Evolutionary conservation across 2,888 invertebrate species (phyloP).

Genomic region (Dilophus febrilis): DNA sequence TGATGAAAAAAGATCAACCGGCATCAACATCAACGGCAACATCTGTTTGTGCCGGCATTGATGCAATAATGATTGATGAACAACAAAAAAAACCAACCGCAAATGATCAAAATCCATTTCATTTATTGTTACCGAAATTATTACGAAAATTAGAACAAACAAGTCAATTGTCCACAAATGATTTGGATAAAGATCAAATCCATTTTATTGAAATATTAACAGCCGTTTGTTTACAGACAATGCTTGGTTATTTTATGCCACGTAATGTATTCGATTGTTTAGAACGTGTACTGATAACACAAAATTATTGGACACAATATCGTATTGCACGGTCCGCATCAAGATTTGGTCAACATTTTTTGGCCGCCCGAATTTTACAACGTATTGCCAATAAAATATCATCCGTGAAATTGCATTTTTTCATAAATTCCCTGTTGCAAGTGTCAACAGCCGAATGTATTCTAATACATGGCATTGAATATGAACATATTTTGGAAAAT

Average conservation of each 20-base stretch:
- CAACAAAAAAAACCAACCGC: not conserved
- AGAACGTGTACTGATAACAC: conserved; percentile 34
- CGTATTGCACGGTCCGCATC: conserved; percentile 74
- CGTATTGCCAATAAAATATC: conserved; percentile 52
- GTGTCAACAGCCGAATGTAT: conserved; percentile 57
- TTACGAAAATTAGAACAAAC: conserved; percentile 18
- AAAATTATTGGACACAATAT: conserved; percentile 72
- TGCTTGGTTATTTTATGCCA: conserved; percentile 52
- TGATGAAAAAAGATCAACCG: no score
- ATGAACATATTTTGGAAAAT: conserved; percentile 26
- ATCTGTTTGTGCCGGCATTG: no score
- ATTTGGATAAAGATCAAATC: conserved; percentile 25
- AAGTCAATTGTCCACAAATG: conserved; percentile 1
- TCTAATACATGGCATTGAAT: conserved; percentile 35
- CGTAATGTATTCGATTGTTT: conserved; percentile 39
- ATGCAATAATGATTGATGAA: conserved; percentile 5
- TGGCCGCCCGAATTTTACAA: conserved; percentile 47
- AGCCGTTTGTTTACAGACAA: conserved; percentile 67
- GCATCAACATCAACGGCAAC: not conserved
- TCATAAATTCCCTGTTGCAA: conserved; percentile 64
- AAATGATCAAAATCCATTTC: conserved; percentile 18
- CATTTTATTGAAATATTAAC: conserved; percentile 57
- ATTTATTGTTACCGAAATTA: conserved; percentile 21
- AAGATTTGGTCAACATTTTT: conserved; percentile 58
- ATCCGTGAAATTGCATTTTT: conserved; percentile 77